A percentile compares a stretch with the other conserved stretches of the same genome.
Evolutionary conservation across 2,888 invertebrate genomes (phyloP).

Genomic region (Yponomeuta plumbellus): DNA sequence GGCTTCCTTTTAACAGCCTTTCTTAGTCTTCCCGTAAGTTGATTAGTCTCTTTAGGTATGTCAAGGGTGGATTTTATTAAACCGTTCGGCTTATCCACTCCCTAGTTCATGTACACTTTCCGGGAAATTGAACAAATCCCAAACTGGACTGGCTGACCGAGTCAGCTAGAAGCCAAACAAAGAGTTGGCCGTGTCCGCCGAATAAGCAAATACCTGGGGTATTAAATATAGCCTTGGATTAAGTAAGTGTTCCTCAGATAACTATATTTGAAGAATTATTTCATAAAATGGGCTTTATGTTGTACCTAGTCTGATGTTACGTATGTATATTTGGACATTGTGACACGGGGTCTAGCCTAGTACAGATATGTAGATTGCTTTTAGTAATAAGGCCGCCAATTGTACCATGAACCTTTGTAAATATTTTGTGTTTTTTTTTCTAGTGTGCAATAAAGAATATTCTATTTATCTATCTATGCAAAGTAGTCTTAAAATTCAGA

Average conservation of each 20-base stretch:
- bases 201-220: not conserved
- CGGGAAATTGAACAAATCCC: constrained; percentile 14
- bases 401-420: too few relatives aligned
- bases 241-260: not conserved
- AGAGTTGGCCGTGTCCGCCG: not conserved
- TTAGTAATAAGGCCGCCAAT: too few relatives aligned
- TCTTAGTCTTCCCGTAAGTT: not conserved
- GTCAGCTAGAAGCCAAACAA: constrained; percentile 7
- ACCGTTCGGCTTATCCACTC: not conserved
- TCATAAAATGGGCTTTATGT: too few relatives aligned
- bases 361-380: too few relatives aligned
- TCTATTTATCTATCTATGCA: too few relatives aligned
- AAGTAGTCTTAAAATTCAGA: too few relatives aligned
- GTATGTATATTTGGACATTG: too few relatives aligned
- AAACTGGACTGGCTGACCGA: constrained; percentile 7
- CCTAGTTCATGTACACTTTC: constrained; percentile 8
- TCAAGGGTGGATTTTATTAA: constrained; percentile 3
- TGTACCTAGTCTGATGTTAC: too few relatives aligned
- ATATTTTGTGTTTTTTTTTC: too few relatives aligned
- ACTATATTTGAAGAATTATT: too few relatives aligned
- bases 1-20: not conserved
- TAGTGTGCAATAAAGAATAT: too few relatives aligned
- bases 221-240: not conserved
- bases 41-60: constrained; percentile 4
- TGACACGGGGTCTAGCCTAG: too few relatives aligned